Evolutionary conservation across 2,888 invertebrate species (phyloP).

Genomic region (Drosophila maculinotata): DNA sequence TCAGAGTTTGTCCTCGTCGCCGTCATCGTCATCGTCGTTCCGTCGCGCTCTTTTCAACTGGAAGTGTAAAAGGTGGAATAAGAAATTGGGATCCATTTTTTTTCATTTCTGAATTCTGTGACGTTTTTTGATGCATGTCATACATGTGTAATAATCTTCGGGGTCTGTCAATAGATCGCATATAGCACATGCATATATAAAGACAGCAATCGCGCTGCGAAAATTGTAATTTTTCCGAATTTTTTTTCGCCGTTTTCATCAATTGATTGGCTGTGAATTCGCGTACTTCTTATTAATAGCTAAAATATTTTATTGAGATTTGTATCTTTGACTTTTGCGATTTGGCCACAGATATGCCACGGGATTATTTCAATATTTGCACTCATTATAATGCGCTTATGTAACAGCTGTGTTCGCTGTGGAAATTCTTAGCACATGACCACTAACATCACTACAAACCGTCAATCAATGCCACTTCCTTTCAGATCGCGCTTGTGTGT

Average conservation of each 20-base stretch:
- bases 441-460: conserved; percentile 22
- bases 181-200: conserved; percentile 5
- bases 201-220: conserved; percentile 9
- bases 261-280: conserved; percentile 67
- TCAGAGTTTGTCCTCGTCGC: conserved; percentile 65
- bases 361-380: conserved; percentile 52
- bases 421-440: conserved; percentile 69
- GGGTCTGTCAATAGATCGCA: conserved; percentile 26
- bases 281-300: conserved; percentile 76
- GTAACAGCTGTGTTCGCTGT: conserved; percentile 58
- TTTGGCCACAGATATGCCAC: conserved; percentile 68
- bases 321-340: conserved; percentile 73
- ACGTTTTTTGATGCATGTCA: conserved; percentile 58
- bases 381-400: conserved; percentile 67
- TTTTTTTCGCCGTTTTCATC: conserved; percentile 24
- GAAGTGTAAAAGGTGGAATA: conserved; percentile 33
- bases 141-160: conserved; percentile 29
- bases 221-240: neutral
- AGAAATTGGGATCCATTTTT: neutral
- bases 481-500: conserved; percentile 27
- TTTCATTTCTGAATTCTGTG: conserved; percentile 33
- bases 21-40: conserved; percentile 42
- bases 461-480: conserved; percentile 76
- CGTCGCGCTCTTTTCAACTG: conserved; percentile 39
- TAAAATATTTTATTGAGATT: conserved; percentile 74